Base-by-base conservation (phyloP, 2,113 vertebrate genomes). In the Phylloscopus trochiloides region DNA sequence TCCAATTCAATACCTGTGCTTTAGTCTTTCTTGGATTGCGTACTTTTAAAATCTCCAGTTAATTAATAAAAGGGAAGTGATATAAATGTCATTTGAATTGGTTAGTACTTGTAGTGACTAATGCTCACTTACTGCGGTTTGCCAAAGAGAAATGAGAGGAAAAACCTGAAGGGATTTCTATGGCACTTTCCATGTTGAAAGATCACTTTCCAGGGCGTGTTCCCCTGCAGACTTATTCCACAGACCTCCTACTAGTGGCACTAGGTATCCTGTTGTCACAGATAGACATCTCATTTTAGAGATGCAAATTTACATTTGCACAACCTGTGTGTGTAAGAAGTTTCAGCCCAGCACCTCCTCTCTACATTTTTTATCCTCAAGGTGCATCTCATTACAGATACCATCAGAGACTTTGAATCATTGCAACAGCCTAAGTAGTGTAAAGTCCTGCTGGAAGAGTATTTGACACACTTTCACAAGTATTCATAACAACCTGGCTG, bases 151-250 rank as follows among this genome's bases (percentile, higher is more conserved):
- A n/a, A 61, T 0, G 15, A 72, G 63, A 90, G 51, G n/a, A 70
- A 95, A 90, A 94, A 50, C n/a, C 59, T 34, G 26, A 83, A 52
- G 47, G 32, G 20, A 76, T 62, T 92, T 84, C 43, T 47, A 85
- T 55, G 25, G 54, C 86, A 94, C 15, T 78, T 88, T 75, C 73
- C 13, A 1, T 87, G 70, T 91, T 68, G 89, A 92, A 90, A 96
- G 43, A 90, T 75, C 40, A 83, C 45, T 94, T 74, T 91, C 78
- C 26, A 50, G 71, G 67, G 85, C 0, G 52, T 78, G 72, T 93
- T 91, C 36, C 38, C 34, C 65, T 32, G 10, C 5, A 58, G 6
- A 0, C 28, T 48, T 70, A 58, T 38, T 7, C 32, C 73, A 66
- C 19, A 48, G n/a, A 14, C 34, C 43, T 87, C 54, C 47, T 42